Evolutionary conservation across 2,797 vertebrate species (phyloP).

Genomic region (Aphelocoma californica): DNA sequence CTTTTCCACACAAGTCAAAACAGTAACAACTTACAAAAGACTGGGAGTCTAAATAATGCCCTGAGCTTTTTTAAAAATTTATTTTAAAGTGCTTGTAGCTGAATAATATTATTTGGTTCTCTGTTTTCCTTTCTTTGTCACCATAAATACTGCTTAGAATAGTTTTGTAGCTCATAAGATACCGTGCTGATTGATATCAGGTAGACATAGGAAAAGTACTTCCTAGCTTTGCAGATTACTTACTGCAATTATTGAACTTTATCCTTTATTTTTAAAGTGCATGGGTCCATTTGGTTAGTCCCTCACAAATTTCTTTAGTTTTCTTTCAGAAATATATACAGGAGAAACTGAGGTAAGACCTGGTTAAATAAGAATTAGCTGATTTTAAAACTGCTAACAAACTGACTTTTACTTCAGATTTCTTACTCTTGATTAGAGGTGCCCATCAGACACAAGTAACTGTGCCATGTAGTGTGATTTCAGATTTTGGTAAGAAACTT

Average conservation of each 20-base stretch:
- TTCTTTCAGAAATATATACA: not conserved
- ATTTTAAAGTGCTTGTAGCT: not conserved
- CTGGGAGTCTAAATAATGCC: not conserved
- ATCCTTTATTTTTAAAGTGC: not conserved
- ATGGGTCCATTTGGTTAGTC: not conserved
- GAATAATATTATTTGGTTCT: not conserved
- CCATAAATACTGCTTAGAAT: not conserved
- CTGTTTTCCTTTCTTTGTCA: constrained; percentile 2
- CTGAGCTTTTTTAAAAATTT: not conserved
- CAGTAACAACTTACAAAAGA: not conserved
- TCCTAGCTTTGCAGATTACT: not conserved
- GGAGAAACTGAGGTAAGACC: not conserved
- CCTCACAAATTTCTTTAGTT: not conserved
- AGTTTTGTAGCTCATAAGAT: not conserved
- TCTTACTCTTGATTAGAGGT: not conserved
- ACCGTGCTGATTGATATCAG: not conserved
- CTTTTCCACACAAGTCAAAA: not conserved
- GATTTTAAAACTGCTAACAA: not conserved
- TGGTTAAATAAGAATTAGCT: not conserved
- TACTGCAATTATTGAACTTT: not conserved
- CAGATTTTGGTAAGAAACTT: not conserved
- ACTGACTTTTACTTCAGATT: not conserved
- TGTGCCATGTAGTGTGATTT: not conserved
- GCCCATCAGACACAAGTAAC: not conserved
- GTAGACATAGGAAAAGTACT: not conserved